Percentiles rank a stretch among this genome's conserved stretches.
These are phyloP conservation scores for Caenorhabditis panamensis DNA, from an alignment of 2,888 invertebrate species.

Conservation along the genomic window DNA sequence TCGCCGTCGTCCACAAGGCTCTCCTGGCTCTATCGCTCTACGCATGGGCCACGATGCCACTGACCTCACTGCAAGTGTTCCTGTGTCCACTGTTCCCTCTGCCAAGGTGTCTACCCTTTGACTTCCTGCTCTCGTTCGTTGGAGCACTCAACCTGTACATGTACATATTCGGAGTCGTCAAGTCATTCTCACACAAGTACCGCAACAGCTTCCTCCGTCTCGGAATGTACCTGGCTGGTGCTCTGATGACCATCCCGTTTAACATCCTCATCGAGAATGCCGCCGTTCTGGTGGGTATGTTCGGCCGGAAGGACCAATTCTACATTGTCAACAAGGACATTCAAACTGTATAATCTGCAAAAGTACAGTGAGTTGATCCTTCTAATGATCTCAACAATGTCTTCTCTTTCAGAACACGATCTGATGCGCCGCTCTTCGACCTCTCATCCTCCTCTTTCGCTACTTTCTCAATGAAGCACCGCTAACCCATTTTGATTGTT, in stretches of 20 bases:
- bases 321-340: slow-evolving; percentile 91
- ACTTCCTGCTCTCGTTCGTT: slow-evolving; percentile 91
- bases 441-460: slow-evolving; percentile 12
- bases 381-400: background rate
- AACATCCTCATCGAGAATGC: slow-evolving; percentile 95
- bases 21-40: slow-evolving; percentile 92
- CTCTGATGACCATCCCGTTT: slow-evolving; percentile 92
- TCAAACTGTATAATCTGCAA: slow-evolving; percentile 50
- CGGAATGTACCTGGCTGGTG: slow-evolving; percentile 85
- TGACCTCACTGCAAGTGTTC: slow-evolving; percentile 89
- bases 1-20: slow-evolving; percentile 82
- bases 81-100: slow-evolving; percentile 90
- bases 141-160: slow-evolving; percentile 96
- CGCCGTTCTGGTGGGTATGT: slow-evolving; percentile 95
- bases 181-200: slow-evolving; percentile 88
- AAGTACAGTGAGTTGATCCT: slow-evolving; percentile 47
- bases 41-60: slow-evolving; percentile 95
- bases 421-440: slow-evolving; percentile 34
- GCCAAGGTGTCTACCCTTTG: slow-evolving; percentile 87
- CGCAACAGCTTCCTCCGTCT: slow-evolving; percentile 78
- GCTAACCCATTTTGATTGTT: slow-evolving; percentile 17
- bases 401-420: slow-evolving; percentile 46
- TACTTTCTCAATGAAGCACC: slow-evolving; percentile 34
- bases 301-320: slow-evolving; percentile 96
- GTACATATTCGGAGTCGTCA: slow-evolving; percentile 97